These are phyloP conservation scores for Ascidia mentula DNA, from an alignment of 23 tunicate species.

Conservation along the genomic window DNA sequence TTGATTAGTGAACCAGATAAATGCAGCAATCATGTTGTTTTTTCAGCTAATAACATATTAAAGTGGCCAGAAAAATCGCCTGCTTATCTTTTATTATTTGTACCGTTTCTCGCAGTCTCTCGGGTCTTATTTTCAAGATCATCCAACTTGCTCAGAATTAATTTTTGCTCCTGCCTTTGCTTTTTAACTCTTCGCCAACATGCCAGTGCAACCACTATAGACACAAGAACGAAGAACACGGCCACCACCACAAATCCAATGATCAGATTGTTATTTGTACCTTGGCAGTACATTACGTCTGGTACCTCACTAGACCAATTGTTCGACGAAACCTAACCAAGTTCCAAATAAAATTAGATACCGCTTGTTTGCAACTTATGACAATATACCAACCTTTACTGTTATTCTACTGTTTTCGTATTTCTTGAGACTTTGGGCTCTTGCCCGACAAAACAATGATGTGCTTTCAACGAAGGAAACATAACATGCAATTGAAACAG, in stretches of 20 bases:
- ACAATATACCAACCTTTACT: slow-evolving; percentile 4
- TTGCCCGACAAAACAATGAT: slow-evolving; percentile 35
- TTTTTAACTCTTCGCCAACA: slow-evolving; percentile 25
- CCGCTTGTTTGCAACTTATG: too few species aligned
- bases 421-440: background rate
- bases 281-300: background rate
- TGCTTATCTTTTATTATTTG: too few species aligned
- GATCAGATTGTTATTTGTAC: background rate
- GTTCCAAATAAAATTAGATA: too few species aligned
- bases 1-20: too few species aligned
- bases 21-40: too few species aligned
- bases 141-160: slow-evolving; percentile 63
- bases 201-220: slow-evolving; percentile 23
- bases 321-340: background rate
- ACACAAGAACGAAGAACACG: slow-evolving; percentile 31
- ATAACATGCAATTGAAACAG: slow-evolving; percentile 1
- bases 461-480: slow-evolving; percentile 20
- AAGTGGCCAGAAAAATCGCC: too few species aligned
- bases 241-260: slow-evolving; percentile 17
- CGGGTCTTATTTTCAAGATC: slow-evolving; percentile 90
- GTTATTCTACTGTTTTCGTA: slow-evolving; percentile 14
- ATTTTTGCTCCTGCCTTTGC: slow-evolving; percentile 46
- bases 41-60: too few species aligned
- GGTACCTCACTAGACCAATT: slow-evolving; percentile 2
- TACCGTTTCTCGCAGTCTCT: slow-evolving; percentile 92